Percentiles rank a stretch among this genome's conserved stretches.
Evolutionary conservation across 2,797 vertebrate genomes (phyloP).

Genomic region (Vireo griseus): DNA sequence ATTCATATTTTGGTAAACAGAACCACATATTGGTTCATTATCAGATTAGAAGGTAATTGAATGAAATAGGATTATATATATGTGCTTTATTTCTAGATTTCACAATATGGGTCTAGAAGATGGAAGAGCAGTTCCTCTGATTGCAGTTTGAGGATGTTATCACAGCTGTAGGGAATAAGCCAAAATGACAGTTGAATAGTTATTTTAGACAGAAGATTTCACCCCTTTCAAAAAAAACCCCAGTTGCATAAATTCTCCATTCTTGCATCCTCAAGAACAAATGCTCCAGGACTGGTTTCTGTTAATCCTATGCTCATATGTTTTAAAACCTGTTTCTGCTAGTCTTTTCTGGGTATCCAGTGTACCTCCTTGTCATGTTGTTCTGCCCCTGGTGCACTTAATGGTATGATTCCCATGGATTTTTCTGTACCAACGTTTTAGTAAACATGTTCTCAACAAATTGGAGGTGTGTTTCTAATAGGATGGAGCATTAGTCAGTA

Average conservation of each 20-base stretch:
- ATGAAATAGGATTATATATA: neutral
- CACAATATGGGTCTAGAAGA: neutral
- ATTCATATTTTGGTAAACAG: neutral
- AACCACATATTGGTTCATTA: neutral
- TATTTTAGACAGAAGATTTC: neutral
- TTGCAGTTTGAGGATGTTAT: neutral
- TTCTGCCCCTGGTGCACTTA: neutral
- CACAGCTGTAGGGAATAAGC: neutral
- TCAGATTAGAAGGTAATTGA: neutral
- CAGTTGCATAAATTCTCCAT: neutral
- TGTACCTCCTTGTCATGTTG: neutral
- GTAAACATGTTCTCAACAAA: constrained; percentile 46
- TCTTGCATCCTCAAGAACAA: neutral
- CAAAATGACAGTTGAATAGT: neutral
- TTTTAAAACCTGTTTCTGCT: constrained; percentile 48
- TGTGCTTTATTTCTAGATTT: neutral
- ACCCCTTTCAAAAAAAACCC: neutral
- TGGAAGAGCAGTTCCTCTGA: neutral
- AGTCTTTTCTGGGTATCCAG: neutral
- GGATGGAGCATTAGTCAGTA: constrained; percentile 57
- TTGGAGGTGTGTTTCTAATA: constrained; percentile 57
- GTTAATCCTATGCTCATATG: neutral
- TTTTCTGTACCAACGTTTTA: constrained; percentile 45
- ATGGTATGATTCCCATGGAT: neutral
- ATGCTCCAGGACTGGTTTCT: neutral